Evolutionary conservation across 2,888 invertebrate genomes (phyloP).

Genomic region (Orchesella flavescens): DNA sequence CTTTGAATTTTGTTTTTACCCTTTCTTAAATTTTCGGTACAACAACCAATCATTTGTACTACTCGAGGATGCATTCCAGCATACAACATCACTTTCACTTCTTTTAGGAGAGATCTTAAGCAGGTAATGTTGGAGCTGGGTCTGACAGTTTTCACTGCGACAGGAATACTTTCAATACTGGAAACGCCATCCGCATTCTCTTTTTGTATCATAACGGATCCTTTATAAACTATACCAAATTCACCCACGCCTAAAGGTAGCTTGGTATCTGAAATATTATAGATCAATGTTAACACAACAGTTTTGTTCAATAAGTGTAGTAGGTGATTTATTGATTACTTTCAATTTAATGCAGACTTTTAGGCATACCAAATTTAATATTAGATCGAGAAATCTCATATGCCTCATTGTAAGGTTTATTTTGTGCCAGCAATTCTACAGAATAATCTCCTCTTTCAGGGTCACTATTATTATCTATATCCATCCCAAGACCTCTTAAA

Average conservation of each 20-base stretch:
- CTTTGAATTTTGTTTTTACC: conserved; percentile 1
- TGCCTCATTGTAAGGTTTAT: conserved; percentile 46
- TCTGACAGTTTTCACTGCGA: conserved; percentile 57
- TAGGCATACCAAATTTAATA: conserved; percentile 26
- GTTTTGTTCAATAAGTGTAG: too few relatives aligned
- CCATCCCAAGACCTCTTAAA: conserved; percentile 35
- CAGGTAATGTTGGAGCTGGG: conserved; percentile 8
- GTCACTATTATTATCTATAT: neutral
- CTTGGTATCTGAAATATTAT: conserved; percentile 26
- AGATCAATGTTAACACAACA: too few relatives aligned
- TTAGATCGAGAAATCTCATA: conserved; percentile 38
- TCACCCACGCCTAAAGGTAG: conserved; percentile 39
- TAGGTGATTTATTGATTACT: too few relatives aligned
- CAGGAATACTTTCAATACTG: neutral
- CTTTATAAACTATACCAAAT: conserved; percentile 57
- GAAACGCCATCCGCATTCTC: neutral
- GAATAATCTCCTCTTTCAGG: neutral
- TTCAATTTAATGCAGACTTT: neutral
- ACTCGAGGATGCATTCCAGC: conserved; percentile 47
- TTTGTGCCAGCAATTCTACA: conserved; percentile 34
- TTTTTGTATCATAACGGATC: neutral
- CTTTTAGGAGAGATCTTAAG: conserved; percentile 43
- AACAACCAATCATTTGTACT: conserved; percentile 49
- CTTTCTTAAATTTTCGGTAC: conserved; percentile 47
- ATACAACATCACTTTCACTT: conserved; percentile 57